Conservation (phyloP, 2,797 vertebrate species). For the Rhodeus uyekii region DNA sequence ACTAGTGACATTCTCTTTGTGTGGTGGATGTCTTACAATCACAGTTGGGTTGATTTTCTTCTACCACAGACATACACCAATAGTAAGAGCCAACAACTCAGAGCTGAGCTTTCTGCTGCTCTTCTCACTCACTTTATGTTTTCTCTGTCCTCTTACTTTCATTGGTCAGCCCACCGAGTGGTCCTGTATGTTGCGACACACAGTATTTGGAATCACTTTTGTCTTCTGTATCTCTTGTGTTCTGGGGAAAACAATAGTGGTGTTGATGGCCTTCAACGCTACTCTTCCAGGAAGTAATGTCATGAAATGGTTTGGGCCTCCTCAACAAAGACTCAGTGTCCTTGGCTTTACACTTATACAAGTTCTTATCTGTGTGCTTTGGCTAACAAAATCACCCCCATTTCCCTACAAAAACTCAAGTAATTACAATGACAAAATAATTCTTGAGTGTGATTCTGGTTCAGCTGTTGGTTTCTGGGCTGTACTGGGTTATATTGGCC, state of each 20-base stretch:
- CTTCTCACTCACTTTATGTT: slow-evolving; percentile 77
- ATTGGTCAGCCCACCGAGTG: slow-evolving; percentile 75
- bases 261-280: slow-evolving; percentile 77
- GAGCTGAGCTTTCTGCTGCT: slow-evolving; percentile 80
- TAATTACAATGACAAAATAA: slow-evolving; percentile 71
- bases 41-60: slow-evolving; percentile 75
- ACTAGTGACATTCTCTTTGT: slow-evolving; percentile 72
- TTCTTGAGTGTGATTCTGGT: slow-evolving; percentile 75
- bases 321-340: slow-evolving; percentile 76
- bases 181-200: slow-evolving; percentile 81
- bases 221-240: slow-evolving; percentile 78
- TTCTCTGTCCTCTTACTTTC: slow-evolving; percentile 79
- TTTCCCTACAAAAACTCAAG: slow-evolving; percentile 70
- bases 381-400: slow-evolving; percentile 73
- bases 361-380: slow-evolving; percentile 72
- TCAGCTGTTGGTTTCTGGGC: slow-evolving; percentile 74
- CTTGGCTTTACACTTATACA: slow-evolving; percentile 73
- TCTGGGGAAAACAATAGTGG: slow-evolving; percentile 76
- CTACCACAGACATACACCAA: slow-evolving; percentile 71
- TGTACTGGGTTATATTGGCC: slow-evolving; percentile 75
- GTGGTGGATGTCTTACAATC: slow-evolving; percentile 73
- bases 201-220: slow-evolving; percentile 77
- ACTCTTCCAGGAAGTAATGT: slow-evolving; percentile 69
- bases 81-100: slow-evolving; percentile 79
- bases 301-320: slow-evolving; percentile 76